These are phyloP conservation scores for Drosophila guanche DNA, from an alignment of 1,140 invertebrate species.

Conservation along the genomic window DNA sequence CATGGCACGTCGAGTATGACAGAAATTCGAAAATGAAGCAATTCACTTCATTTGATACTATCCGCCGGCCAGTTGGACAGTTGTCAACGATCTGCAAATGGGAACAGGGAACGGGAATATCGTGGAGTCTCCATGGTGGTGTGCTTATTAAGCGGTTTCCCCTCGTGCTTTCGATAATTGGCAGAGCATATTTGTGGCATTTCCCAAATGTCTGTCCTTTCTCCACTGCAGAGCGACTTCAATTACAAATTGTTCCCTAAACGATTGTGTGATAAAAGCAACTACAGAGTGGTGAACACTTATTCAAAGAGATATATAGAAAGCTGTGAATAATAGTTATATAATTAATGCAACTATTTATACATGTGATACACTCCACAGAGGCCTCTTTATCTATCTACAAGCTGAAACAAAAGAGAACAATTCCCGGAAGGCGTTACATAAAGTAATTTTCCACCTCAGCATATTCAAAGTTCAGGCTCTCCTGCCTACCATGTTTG, in stretches of 20 bases:
- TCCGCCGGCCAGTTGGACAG: constrained; percentile 45
- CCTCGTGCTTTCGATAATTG: constrained; percentile 44
- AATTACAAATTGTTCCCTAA: constrained; percentile 15
- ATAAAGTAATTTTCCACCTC: not conserved
- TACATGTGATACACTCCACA: too few relatives aligned
- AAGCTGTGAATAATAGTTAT: too few relatives aligned
- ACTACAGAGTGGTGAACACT: too few relatives aligned
- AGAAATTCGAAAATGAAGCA: constrained; percentile 81
- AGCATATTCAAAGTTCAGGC: not conserved
- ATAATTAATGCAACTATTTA: too few relatives aligned
- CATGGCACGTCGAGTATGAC: constrained; percentile 68
- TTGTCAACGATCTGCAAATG: constrained; percentile 50
- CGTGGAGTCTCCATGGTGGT: constrained; percentile 20
- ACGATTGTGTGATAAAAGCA: not conserved
- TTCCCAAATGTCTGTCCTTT: too few relatives aligned
- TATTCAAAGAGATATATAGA: too few relatives aligned
- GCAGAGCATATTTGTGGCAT: constrained; percentile 34
- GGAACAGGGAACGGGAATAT: constrained; percentile 1
- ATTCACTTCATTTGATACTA: constrained; percentile 77
- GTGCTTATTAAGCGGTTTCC: constrained; percentile 48
- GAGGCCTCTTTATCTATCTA: too few relatives aligned
- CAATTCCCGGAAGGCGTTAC: constrained; percentile 1
- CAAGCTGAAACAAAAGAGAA: not conserved
- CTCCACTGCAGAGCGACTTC: constrained; percentile 20
- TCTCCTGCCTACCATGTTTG: not conserved